These are phyloP conservation scores for Dicentrarchus labrax DNA, from an alignment of 2,113 vertebrate genomes.

Conservation along the genomic window DNA sequence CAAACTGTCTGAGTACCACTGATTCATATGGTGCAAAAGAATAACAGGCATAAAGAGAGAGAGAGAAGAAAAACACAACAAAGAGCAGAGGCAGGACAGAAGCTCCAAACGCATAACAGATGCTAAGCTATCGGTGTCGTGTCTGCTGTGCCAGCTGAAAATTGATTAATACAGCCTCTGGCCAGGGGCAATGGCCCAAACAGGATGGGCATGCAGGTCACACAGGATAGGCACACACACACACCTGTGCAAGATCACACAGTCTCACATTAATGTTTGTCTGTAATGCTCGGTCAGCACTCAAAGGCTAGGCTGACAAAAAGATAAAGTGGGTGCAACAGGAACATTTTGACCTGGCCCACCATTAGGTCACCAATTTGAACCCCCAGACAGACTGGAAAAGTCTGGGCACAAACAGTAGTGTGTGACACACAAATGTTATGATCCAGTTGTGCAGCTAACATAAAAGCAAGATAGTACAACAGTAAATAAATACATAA, in stretches of 20 bases:
- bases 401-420: neutral
- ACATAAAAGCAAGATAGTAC: neutral
- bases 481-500: neutral
- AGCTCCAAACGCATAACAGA: slow-evolving; percentile 39
- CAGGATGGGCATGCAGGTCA: slow-evolving; percentile 36
- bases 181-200: slow-evolving; percentile 45
- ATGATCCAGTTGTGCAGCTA: neutral
- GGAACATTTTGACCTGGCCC: slow-evolving; percentile 24
- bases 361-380: neutral
- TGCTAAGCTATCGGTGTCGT: slow-evolving; percentile 39
- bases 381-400: neutral
- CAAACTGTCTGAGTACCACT: neutral
- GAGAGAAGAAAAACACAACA: neutral
- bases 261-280: slow-evolving; percentile 6
- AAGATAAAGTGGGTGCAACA: slow-evolving; percentile 29
- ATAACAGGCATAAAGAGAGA: neutral
- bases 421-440: neutral
- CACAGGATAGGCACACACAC: slow-evolving; percentile 24
- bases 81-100: slow-evolving; percentile 1
- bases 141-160: slow-evolving; percentile 56
- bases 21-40: neutral
- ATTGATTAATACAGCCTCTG: slow-evolving; percentile 54
- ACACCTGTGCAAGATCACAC: slow-evolving; percentile 30
- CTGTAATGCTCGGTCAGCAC: slow-evolving; percentile 20
- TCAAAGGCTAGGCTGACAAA: slow-evolving; percentile 6